Percentiles rank a stretch among this genome's conserved stretches.
Conservation (phyloP, 2,113 vertebrate species). For the Callorhinus ursinus region DNA sequence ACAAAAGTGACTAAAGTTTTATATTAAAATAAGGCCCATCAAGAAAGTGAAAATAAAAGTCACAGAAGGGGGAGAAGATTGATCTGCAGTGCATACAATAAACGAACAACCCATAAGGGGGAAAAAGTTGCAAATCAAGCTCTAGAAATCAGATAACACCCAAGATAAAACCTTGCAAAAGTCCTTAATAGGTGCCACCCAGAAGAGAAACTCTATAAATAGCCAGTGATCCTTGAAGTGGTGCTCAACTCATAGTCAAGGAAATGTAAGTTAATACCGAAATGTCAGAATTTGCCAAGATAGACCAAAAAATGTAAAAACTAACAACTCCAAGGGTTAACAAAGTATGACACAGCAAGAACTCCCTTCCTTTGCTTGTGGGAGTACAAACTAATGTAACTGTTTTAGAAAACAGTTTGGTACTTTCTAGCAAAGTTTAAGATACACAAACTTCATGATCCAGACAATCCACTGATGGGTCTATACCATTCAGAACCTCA, state of each 20-base stretch:
- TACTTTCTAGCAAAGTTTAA: background rate
- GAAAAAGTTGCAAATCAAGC: background rate
- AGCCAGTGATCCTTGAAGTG: background rate
- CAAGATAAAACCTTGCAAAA: background rate
- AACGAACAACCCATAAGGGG: background rate
- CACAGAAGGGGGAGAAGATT: background rate
- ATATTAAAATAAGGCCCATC: background rate
- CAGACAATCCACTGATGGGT: background rate
- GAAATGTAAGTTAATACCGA: background rate
- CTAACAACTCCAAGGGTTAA: background rate
- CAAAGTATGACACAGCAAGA: background rate
- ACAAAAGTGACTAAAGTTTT: background rate
- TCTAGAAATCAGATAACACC: background rate
- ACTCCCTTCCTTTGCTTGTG: background rate
- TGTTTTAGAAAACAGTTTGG: background rate
- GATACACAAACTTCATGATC: background rate
- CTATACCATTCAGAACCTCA: background rate
- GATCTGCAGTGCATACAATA: background rate
- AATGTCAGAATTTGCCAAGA: background rate
- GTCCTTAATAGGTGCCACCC: background rate
- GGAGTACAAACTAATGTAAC: background rate
- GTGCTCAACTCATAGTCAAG: background rate
- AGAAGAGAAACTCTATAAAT: background rate
- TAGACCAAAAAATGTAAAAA: background rate
- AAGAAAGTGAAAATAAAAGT: background rate